Base-by-base conservation (phyloP, 2,113 vertebrate species). In the Thalassarche chlororhynchos region DNA sequence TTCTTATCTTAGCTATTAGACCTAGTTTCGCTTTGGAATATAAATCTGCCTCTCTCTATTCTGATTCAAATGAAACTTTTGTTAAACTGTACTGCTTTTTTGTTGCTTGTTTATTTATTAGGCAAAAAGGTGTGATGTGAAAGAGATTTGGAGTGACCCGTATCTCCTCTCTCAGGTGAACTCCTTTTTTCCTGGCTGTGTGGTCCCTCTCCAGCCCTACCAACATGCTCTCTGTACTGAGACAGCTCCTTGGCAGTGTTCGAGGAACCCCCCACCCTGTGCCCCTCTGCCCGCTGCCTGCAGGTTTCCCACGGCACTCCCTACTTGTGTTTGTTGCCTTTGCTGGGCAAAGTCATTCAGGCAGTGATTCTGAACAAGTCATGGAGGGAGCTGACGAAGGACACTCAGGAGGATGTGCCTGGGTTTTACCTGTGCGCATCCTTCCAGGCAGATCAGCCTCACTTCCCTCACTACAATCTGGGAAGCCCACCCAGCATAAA, bases 291-390 rank as follows among this genome's bases (percentile, higher is more conserved):
- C 82, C 21, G 20, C 95, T 89, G 89, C 84, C 57, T 40, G 80
- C 54, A 55, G 71, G 58, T 52, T 92, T 94, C 54, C 74, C 71
- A 47, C 32, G 14, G 57, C 69, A 88, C 57, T 79, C 66, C 91
- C 95, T 19, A 40, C 84, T 98, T 86, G 46, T 60, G 80, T 92
- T 85, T 81, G 47, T 82, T 83, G 31, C 84, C 89, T 95, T 96
- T 94, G 87, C 86, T 81, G 34, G 94, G 91, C 93, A 96, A 96
- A 96, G 93, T 96, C 93, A 92, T 95, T 93, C 28, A 23, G 93
- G 94, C 72, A 71, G 81, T 28, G 90, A 92, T 94, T 97, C 78
- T 87, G 93, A 97, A 64, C 84, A 90, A 87, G 91, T 75, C 14
- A 2, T 85, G 84, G 83, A 97, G 81, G 57, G 93, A 94, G 69